These are phyloP conservation scores for Carapus acus DNA, from an alignment of 2,797 vertebrate genomes.

Conservation along the genomic window DNA sequence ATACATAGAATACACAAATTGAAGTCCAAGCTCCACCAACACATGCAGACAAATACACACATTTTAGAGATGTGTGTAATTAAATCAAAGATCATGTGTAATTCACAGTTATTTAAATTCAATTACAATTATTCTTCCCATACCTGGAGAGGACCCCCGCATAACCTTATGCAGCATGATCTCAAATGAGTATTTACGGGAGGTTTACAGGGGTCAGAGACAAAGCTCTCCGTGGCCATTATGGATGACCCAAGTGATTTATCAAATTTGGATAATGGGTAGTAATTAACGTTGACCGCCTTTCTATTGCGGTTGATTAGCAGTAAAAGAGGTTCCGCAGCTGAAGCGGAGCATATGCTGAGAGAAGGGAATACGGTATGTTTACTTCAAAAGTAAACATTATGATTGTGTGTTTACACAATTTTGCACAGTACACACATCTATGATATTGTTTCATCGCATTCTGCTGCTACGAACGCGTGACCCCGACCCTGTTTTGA, in stretches of 20 bases:
- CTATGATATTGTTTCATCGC: too few relatives aligned
- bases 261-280: conserved; percentile 55
- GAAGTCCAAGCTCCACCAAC: conserved; percentile 9
- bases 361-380: too few relatives aligned
- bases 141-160: conserved; percentile 22
- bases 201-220: conserved; percentile 34
- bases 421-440: too few relatives aligned
- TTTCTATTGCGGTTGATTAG: too few relatives aligned
- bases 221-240: conserved; percentile 31
- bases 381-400: too few relatives aligned
- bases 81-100: conserved; percentile 16
- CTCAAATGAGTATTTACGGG: conserved; percentile 23
- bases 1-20: conserved; percentile 42
- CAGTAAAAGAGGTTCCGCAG: too few relatives aligned
- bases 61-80: neutral
- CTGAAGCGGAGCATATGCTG: conserved; percentile 36
- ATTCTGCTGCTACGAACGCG: too few relatives aligned
- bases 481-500: too few relatives aligned
- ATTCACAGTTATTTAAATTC: conserved; percentile 6
- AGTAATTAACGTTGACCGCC: conserved; percentile 58
- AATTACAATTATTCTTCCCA: conserved; percentile 18
- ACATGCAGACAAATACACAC: conserved; percentile 1
- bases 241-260: conserved; percentile 38
- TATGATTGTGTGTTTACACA: too few relatives aligned
- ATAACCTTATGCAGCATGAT: conserved; percentile 34